A percentile compares a stretch with the other conserved stretches of the same genome.
These are phyloP conservation scores for Pygoscelis antarcticus DNA, from an alignment of 2,113 vertebrate species.

Conservation along the genomic window DNA sequence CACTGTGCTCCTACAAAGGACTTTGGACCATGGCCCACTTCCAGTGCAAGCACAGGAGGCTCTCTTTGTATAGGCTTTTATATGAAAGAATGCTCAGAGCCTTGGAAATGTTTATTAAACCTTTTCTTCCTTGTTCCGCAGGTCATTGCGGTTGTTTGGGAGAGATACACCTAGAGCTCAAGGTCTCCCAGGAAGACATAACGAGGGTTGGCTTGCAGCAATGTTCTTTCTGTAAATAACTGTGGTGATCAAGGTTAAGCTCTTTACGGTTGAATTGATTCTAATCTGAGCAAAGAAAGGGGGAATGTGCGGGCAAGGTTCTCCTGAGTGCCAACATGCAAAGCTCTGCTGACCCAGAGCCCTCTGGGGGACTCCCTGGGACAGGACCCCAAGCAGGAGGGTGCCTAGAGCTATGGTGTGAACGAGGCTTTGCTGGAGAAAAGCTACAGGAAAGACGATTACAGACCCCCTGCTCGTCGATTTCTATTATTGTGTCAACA, in stretches of 20 bases:
- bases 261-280: not conserved
- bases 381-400: not conserved
- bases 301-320: not conserved
- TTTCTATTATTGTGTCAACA: not conserved
- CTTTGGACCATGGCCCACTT: not conserved
- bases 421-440: not conserved
- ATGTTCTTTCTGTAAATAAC: slow-evolving; percentile 22
- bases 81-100: not conserved
- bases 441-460: not conserved
- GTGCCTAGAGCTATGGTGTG: not conserved
- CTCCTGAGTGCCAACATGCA: not conserved
- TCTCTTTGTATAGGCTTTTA: not conserved
- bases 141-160: not conserved
- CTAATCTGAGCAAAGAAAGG: not conserved
- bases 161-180: not conserved
- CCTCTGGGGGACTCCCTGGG: not conserved
- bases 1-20: not conserved
- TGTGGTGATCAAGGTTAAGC: not conserved
- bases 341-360: not conserved
- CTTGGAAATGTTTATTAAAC: slow-evolving; percentile 1
- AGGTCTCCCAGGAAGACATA: not conserved
- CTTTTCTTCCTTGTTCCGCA: slow-evolving; percentile 28
- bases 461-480: not conserved
- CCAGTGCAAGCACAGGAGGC: not conserved
- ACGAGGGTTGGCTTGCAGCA: not conserved